A percentile compares a stretch with the other conserved stretches of the same genome.
phyloP scores from a whole-genome alignment of 2,888 invertebrate species.

The Hermaeophaga mercurialis region DNA sequence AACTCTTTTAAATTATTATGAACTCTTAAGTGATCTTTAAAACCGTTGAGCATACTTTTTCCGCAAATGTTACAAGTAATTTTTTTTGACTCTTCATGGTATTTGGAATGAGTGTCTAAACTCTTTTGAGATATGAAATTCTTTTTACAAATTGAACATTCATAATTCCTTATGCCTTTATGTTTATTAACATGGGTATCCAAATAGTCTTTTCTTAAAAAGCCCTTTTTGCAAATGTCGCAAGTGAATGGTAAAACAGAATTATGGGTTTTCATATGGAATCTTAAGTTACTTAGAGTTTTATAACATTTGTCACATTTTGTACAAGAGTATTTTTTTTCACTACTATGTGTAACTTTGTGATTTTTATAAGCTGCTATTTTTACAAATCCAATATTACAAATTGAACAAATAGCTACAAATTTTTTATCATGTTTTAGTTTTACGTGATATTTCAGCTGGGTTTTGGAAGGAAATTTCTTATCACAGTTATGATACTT shows the following conservation, averaged over 20 bases:
- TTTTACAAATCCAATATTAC: conserved; percentile 55
- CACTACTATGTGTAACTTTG: conserved; percentile 53
- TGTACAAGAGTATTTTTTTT: conserved; percentile 53
- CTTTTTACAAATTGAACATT: conserved; percentile 50
- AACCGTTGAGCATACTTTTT: conserved; percentile 50
- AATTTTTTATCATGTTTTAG: conserved; percentile 56
- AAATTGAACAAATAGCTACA: conserved; percentile 54
- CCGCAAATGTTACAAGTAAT: conserved; percentile 53
- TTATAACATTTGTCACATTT: conserved; percentile 55
- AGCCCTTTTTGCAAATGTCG: conserved; percentile 51
- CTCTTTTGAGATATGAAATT: conserved; percentile 55
- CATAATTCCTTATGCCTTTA: conserved; percentile 52
- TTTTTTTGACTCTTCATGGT: conserved; percentile 52
- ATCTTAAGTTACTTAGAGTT: conserved; percentile 55
- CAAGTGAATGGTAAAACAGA: conserved; percentile 51
- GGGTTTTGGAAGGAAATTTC: conserved; percentile 52
- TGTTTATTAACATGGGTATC: conserved; percentile 54
- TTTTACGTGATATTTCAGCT: conserved; percentile 53
- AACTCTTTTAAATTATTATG: conserved; percentile 54
- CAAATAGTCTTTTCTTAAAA: conserved; percentile 55
- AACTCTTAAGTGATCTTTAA: conserved; percentile 54
- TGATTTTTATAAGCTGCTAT: conserved; percentile 55
- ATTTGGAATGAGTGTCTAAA: conserved; percentile 53
- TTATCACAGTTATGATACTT: conserved; percentile 49
- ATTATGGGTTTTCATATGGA: conserved; percentile 54